phyloP scores from a whole-genome alignment of 2,113 vertebrate species.

The Brachyhypopomus gauderio region DNA sequence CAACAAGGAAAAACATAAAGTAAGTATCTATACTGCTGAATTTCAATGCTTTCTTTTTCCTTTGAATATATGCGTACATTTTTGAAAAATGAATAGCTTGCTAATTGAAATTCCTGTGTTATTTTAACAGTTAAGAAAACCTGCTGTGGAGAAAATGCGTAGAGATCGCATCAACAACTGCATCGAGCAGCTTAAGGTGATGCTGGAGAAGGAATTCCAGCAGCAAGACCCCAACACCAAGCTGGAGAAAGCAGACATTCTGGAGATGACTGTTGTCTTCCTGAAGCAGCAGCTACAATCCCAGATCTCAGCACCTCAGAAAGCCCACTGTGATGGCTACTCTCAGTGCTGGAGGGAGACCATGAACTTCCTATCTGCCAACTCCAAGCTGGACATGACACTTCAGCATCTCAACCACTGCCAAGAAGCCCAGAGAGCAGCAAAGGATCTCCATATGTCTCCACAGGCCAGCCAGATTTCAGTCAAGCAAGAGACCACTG shows the following conservation, averaged over 20 bases:
- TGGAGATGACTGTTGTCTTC: constrained; percentile 76
- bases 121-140: constrained; percentile 71
- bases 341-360: constrained; percentile 72
- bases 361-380: constrained; percentile 73
- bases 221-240: constrained; percentile 73
- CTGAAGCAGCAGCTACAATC: constrained; percentile 63
- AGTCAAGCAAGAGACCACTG: constrained; percentile 59
- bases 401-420: constrained; percentile 44
- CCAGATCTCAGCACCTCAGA: constrained; percentile 49
- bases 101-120: constrained; percentile 34
- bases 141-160: constrained; percentile 77
- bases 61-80: background rate
- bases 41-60: background rate
- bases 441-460: background rate
- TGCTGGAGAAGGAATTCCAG: constrained; percentile 75
- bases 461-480: constrained; percentile 35
- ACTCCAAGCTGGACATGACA: constrained; percentile 64
- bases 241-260: constrained; percentile 75
- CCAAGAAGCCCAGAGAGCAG: constrained; percentile 33
- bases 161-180: constrained; percentile 67
- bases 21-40: constrained; percentile 45
- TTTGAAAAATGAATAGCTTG: background rate
- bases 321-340: constrained; percentile 70
- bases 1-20: constrained; percentile 68
- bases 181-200: constrained; percentile 65